Percentiles rank a stretch among this genome's conserved stretches.
These are phyloP conservation scores for Vanessa atalanta DNA, from an alignment of 1,140 invertebrate species.

Conservation along the genomic window DNA sequence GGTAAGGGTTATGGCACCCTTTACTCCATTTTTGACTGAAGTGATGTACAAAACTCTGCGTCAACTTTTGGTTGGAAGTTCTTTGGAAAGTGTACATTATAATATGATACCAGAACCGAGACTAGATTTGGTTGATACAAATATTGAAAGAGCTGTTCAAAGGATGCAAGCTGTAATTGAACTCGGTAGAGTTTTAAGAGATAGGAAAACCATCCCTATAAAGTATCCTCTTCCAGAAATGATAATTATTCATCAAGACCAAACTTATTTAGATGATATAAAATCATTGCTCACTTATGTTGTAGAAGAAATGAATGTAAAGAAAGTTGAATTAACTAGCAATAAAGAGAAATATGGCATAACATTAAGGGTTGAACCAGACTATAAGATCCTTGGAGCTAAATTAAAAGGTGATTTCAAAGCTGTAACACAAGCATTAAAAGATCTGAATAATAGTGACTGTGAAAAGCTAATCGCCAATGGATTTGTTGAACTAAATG, in stretches of 20 bases:
- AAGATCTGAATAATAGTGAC: conserved; percentile 89
- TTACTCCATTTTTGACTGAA: conserved; percentile 98
- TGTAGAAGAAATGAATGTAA: conserved; percentile 96
- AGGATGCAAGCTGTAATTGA: conserved; percentile 98
- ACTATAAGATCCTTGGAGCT: conserved; percentile 92
- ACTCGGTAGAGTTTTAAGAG: conserved; percentile 94
- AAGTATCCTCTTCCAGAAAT: conserved; percentile 99
- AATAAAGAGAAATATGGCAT: conserved; percentile 98
- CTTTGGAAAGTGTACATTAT: conserved; percentile 91
- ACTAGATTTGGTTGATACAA: conserved; percentile 88
- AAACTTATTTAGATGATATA: conserved; percentile 90
- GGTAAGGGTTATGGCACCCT: conserved; percentile 96
- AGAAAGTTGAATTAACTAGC: conserved; percentile 91
- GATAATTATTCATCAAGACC: conserved; percentile 95
- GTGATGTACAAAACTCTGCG: conserved; percentile 96
- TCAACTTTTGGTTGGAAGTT: conserved; percentile 73
- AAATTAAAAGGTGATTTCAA: conserved; percentile 95
- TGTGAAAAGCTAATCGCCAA: conserved; percentile 88
- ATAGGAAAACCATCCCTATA: conserved; percentile 95
- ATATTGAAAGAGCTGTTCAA: conserved; percentile 94
- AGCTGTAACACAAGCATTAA: conserved; percentile 90
- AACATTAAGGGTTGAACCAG: conserved; percentile 94
- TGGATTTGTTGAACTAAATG: conserved; percentile 87
- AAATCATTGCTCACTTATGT: conserved; percentile 92
- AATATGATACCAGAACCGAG: conserved; percentile 91